phyloP scores from a whole-genome alignment of 2,797 vertebrate species.

The Chaunax sp. region DNA sequence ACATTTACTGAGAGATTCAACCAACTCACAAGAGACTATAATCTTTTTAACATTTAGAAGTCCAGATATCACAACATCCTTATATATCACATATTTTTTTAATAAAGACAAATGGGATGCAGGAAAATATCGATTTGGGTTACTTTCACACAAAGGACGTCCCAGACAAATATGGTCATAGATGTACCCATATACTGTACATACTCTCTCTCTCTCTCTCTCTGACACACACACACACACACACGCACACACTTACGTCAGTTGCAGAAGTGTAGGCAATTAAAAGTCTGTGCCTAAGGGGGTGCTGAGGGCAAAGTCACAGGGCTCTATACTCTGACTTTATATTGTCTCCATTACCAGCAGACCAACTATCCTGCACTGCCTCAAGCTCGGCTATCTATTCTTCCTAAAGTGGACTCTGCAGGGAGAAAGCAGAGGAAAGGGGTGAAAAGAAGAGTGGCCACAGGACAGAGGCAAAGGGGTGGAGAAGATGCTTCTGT shows the following conservation, averaged over 20 bases:
- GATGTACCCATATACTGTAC: conserved; percentile 9
- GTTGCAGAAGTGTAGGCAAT: conserved; percentile 56
- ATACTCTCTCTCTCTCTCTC: background rate
- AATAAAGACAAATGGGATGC: conserved; percentile 5
- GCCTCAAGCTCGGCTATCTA: conserved; percentile 60
- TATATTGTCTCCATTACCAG: conserved; percentile 73
- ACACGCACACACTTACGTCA: conserved; percentile 14
- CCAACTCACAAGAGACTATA: background rate
- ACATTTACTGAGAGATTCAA: conserved; percentile 13
- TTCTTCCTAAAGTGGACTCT: conserved; percentile 61
- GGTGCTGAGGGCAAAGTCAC: conserved; percentile 58
- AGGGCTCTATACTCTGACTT: conserved; percentile 61
- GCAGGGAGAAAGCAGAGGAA: conserved; percentile 14
- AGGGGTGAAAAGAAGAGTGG: conserved; percentile 29
- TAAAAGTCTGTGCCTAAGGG: conserved; percentile 62
- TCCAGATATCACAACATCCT: background rate
- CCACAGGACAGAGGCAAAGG: background rate
- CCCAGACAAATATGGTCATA: conserved; percentile 25
- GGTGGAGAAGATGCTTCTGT: conserved; percentile 5
- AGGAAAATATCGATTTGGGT: conserved; percentile 30
- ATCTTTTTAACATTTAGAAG: background rate
- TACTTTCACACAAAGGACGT: conserved; percentile 39
- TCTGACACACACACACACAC: background rate
- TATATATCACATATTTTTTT: conserved; percentile 16
- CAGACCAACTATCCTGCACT: conserved; percentile 58